Percentiles rank a stretch among this genome's conserved stretches.
Conservation (phyloP, 2,113 vertebrate species). For the Serilophus lunatus region DNA sequence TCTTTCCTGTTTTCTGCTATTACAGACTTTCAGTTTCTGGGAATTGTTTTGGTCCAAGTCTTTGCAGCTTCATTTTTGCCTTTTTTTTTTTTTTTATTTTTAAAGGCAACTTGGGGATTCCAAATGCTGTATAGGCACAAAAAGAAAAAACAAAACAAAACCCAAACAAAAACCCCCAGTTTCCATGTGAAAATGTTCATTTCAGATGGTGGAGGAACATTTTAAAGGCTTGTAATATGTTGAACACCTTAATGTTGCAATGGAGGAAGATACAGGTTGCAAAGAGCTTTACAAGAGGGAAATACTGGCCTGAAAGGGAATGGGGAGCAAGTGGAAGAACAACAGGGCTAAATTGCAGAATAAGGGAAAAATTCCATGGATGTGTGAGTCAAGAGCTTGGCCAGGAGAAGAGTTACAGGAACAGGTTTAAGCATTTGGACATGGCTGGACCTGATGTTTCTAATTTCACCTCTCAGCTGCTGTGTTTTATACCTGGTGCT, state of each 20-base stretch:
- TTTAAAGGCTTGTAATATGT: neutral
- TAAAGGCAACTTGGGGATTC: neutral
- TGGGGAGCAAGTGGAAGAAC: neutral
- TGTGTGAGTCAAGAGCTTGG: neutral
- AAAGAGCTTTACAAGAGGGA: neutral
- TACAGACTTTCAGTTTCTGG: neutral
- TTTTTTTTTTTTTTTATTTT: neutral
- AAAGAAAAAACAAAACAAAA: neutral
- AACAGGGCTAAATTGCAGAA: neutral
- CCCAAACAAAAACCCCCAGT: accelerated
- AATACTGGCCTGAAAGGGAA: neutral
- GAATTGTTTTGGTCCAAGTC: neutral
- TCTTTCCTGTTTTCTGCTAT: neutral
- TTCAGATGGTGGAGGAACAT: neutral
- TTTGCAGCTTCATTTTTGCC: neutral
- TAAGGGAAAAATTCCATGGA: neutral
- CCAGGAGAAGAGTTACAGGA: neutral
- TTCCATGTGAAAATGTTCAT: neutral
- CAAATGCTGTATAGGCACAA: neutral
- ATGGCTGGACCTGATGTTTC: neutral
- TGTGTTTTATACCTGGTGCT: neutral
- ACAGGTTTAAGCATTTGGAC: neutral
- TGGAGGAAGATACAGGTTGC: neutral
- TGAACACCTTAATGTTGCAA: neutral
- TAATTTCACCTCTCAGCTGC: neutral